Base-by-base conservation (phyloP, 2,113 vertebrate species). In the Girardinichthys multiradiatus region DNA sequence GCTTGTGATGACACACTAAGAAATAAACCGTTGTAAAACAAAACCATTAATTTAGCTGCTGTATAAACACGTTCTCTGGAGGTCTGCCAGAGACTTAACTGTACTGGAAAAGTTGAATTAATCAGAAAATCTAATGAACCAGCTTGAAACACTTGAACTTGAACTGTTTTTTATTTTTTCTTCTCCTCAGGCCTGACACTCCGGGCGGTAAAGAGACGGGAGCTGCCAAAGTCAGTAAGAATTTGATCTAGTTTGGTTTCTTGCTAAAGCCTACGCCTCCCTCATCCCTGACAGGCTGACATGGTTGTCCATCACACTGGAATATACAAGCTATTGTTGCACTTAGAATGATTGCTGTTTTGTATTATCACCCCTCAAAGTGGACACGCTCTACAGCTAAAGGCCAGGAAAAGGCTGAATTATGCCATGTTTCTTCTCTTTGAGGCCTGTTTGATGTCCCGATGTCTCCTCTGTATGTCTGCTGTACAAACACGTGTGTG, bases 161-260 rank as follows among this genome's bases (percentile, higher is more conserved):
- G 17, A 39, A 39, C 8, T 0, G 39, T 19, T 11, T 64, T 10
- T 59, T 5, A 65, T 5, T 12, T 10, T 28, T 7, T 27, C 71
- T 21, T 54, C 45, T 72, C 72, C 81, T 9, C 80, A 98, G 97
- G 96, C 94, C 95, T 90, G 97, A 97, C 76, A 94, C 94, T 95
- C 89, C 96, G 91, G 94, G 95, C 94, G 96, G 96, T 97, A 98
- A 96, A 98, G 96, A 98, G 95, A 96, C 96, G 92, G 97, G 97
- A 98, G 95, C 97, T 96, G 95, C 96, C 97, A 98, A 98, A 98
- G 97, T 98, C 97, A 98, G 97, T 98, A 98, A 98, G 97, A 98
- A 98, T 97, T 97, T 96, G 94, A 95, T 94, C 93, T 95, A 93
- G 80, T 92, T 95, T 93, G 92, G 91, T 94, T 94, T 96, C 92